phyloP scores from a whole-genome alignment of 2,888 invertebrate species.

The Cheiracanthium punctorium region DNA sequence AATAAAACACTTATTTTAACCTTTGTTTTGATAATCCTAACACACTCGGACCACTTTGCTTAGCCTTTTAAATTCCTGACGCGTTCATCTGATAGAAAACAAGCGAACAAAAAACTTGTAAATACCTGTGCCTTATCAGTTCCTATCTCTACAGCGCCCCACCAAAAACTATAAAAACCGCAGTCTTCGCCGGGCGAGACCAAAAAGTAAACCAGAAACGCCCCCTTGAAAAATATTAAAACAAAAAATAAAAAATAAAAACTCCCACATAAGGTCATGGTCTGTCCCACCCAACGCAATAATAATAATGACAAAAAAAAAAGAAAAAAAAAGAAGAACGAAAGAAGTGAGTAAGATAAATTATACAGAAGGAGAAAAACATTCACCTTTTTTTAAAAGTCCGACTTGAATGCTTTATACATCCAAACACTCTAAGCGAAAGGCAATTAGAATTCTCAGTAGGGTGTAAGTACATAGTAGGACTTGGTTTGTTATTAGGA shows the following conservation, averaged over 20 bases:
- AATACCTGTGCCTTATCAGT: conserved; percentile 39
- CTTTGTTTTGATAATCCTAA: conserved; percentile 29
- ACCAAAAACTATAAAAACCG: conserved; percentile 66
- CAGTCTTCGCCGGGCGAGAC: conserved; percentile 46
- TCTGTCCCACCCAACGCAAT: conserved; percentile 45
- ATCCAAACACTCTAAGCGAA: conserved; percentile 41
- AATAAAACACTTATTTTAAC: no score
- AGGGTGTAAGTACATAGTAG: conserved; percentile 33
- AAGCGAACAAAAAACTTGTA: no score
- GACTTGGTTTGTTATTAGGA: conserved; percentile 50
- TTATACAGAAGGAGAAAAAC: conserved; percentile 22
- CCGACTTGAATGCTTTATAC: conserved; percentile 54
- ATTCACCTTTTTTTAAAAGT: conserved; percentile 48
- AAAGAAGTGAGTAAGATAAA: conserved; percentile 62
- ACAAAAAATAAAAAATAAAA: conserved; percentile 64
- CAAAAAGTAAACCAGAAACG: conserved; percentile 62
- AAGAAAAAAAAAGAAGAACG: no score
- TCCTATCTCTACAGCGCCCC: conserved; percentile 49
- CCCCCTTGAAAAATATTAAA: conserved; percentile 55
- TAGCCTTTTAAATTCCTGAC: conserved; percentile 44
- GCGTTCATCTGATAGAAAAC: conserved; percentile 54
- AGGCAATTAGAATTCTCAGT: conserved; percentile 62
- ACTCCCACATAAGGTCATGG: conserved; percentile 64
- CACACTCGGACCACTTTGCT: conserved; percentile 44
- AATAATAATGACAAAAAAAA: conserved; percentile 43